These are phyloP conservation scores for Falco peregrinus DNA, from an alignment of 2,797 vertebrate species.

Conservation along the genomic window DNA sequence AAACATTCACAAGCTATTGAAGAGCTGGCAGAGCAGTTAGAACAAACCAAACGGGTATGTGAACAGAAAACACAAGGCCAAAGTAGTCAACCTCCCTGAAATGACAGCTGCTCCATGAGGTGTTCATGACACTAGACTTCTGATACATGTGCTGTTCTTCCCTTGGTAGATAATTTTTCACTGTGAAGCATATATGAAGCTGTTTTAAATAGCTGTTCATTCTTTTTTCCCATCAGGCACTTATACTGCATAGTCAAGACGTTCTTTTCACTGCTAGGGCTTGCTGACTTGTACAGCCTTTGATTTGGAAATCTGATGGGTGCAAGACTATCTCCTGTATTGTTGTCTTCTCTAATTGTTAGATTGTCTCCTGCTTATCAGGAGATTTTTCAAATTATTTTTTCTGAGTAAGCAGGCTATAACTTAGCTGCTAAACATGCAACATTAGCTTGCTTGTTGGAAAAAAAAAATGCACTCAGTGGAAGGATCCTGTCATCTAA, in stretches of 20 bases:
- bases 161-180: not conserved
- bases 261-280: not conserved
- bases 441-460: not conserved
- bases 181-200: not conserved
- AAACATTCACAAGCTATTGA: slow-evolving; percentile 94
- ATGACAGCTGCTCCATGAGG: not conserved
- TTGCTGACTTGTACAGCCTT: not conserved
- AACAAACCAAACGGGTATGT: slow-evolving; percentile 93
- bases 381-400: not conserved
- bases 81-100: not conserved
- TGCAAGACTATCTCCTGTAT: not conserved
- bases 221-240: not conserved
- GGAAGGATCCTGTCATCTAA: not conserved
- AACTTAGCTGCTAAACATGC: not conserved
- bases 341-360: not conserved
- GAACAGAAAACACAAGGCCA: not conserved
- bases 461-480: not conserved
- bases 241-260: not conserved
- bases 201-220: not conserved
- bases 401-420: not conserved
- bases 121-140: not conserved
- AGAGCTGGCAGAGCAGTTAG: slow-evolving; percentile 94
- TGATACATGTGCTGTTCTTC: not conserved
- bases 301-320: not conserved
- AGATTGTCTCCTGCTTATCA: not conserved